Conservation (phyloP, 2,888 invertebrate species). For the Congeria kusceri region DNA sequence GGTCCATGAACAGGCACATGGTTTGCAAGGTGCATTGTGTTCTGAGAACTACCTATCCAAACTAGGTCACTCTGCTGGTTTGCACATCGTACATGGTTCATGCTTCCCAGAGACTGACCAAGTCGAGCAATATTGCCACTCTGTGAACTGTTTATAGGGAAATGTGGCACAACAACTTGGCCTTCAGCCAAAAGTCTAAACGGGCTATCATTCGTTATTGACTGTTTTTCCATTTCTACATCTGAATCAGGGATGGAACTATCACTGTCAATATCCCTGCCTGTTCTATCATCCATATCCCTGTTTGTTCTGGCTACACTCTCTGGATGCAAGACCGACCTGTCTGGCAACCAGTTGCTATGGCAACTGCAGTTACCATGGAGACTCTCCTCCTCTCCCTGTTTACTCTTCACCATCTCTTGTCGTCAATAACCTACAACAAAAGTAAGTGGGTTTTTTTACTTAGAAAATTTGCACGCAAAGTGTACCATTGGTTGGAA, state of each 20-base stretch:
- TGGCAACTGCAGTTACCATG: conserved; percentile 10
- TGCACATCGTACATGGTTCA: conserved; percentile 30
- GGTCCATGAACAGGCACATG: conserved; percentile 44
- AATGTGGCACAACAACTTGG: conserved; percentile 34
- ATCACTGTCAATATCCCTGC: no score
- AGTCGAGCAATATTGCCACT: conserved; percentile 32
- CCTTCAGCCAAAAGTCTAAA: conserved; percentile 24
- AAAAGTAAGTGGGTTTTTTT: no score
- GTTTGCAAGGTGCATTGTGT: conserved; percentile 53
- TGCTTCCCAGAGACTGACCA: conserved; percentile 46
- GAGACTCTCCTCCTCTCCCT: neutral
- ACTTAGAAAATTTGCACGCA: no score
- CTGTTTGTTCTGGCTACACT: neutral
- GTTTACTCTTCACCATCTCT: neutral
- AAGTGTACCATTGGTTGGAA: no score
- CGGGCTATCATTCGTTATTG: conserved; percentile 10
- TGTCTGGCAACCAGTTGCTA: conserved; percentile 1
- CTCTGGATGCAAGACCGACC: neutral
- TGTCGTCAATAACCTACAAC: no score
- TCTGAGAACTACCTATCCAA: conserved; percentile 61
- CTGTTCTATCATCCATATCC: neutral
- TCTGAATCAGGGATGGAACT: conserved; percentile 9
- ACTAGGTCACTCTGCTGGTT: conserved; percentile 50
- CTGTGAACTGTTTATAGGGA: conserved; percentile 8
- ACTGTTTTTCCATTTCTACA: conserved; percentile 6